Conservation (phyloP, 1,140 invertebrate species). For the Doryteuthis pealeii region DNA sequence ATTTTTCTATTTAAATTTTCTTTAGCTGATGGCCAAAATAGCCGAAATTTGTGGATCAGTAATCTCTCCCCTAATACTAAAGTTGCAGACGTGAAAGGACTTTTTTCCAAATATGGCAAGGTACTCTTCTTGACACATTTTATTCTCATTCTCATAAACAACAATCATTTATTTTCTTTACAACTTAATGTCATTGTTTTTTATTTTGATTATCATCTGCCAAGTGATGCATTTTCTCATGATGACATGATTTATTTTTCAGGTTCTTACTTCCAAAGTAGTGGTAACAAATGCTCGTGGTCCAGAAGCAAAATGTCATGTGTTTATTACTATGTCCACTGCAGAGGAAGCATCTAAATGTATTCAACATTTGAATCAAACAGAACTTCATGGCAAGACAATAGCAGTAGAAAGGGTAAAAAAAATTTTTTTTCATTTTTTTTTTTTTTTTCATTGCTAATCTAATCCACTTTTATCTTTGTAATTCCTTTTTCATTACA, state of each 20-base stretch:
- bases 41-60: slow-evolving; percentile 82
- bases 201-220: no score
- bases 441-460: no score
- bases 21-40: slow-evolving; percentile 13
- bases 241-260: background rate
- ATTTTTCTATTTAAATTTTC: no score
- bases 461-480: no score
- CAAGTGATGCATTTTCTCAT: no score
- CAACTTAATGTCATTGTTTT: no score
- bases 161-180: no score
- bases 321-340: slow-evolving; percentile 90
- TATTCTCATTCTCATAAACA: no score
- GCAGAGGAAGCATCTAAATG: slow-evolving; percentile 85
- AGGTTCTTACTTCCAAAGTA: slow-evolving; percentile 86
- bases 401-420: slow-evolving; percentile 87
- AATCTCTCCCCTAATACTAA: slow-evolving; percentile 84
- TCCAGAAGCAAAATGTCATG: slow-evolving; percentile 80
- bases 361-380: slow-evolving; percentile 84
- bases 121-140: slow-evolving; percentile 64
- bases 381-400: slow-evolving; percentile 88
- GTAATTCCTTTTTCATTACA: no score
- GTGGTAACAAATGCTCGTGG: slow-evolving; percentile 79
- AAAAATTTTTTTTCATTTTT: no score
- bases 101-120: slow-evolving; percentile 93
- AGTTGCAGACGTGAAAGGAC: slow-evolving; percentile 87